Evolutionary conservation across 2,888 invertebrate species (phyloP).

Genomic region (Drosophila emarginata): DNA sequence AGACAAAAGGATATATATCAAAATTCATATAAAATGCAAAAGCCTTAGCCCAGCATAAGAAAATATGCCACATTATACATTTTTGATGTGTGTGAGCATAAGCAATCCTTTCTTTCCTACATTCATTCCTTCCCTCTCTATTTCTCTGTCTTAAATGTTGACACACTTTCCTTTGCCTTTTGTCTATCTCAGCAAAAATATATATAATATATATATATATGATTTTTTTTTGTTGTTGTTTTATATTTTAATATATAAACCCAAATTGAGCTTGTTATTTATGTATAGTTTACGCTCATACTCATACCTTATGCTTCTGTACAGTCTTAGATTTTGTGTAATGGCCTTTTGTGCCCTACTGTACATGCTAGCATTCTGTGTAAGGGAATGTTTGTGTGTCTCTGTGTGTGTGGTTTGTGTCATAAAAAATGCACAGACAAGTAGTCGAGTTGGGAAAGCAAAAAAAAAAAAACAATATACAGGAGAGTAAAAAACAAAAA

Average conservation of each 20-base stretch:
- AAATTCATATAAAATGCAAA: slow-evolving; percentile 70
- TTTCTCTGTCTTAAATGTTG: slow-evolving; percentile 51
- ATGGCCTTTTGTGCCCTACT: slow-evolving; percentile 44
- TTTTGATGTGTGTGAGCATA: slow-evolving; percentile 53
- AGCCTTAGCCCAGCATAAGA: slow-evolving; percentile 61
- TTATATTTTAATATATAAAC: slow-evolving; percentile 72
- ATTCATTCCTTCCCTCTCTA: slow-evolving; percentile 6
- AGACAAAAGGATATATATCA: slow-evolving; percentile 63
- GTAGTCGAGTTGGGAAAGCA: slow-evolving; percentile 25
- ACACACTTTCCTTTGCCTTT: slow-evolving; percentile 60
- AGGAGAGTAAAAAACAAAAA: slow-evolving; percentile 45
- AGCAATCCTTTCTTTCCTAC: slow-evolving; percentile 61
- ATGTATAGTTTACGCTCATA: slow-evolving; percentile 68
- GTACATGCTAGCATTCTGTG: slow-evolving; percentile 36
- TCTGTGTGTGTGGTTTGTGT: slow-evolving; percentile 25
- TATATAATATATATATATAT: slow-evolving; percentile 17
- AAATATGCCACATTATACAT: slow-evolving; percentile 75
- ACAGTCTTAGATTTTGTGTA: slow-evolving; percentile 19
- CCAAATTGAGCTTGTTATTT: slow-evolving; percentile 74
- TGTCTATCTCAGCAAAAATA: slow-evolving; percentile 62
- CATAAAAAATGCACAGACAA: slow-evolving; percentile 37
- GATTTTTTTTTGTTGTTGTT: neutral
- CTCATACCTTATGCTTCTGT: slow-evolving; percentile 48
- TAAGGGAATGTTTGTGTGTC: neutral
- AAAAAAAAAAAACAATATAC: slow-evolving; percentile 29